phyloP scores from a whole-genome alignment of 2,113 vertebrate genomes.

The Tragelaphus buxtoni region DNA sequence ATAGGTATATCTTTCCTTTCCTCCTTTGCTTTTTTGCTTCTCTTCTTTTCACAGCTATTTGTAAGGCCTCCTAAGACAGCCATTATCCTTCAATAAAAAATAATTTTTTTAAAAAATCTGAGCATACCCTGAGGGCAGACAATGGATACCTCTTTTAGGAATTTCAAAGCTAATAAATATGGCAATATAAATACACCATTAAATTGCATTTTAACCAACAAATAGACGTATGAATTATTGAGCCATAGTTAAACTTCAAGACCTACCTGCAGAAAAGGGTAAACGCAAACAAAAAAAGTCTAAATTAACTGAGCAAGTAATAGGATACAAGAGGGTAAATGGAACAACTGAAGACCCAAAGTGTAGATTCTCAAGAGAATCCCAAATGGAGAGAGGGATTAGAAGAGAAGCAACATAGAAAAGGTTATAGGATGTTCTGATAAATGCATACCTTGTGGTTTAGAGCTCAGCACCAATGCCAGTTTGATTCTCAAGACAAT shows the following conservation, averaged over 20 bases:
- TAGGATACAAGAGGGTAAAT: constrained; percentile 19
- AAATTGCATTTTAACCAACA: constrained; percentile 60
- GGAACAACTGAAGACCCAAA: neutral
- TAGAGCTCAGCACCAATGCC: neutral
- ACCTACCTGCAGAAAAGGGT: constrained; percentile 28
- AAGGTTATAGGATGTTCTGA: neutral
- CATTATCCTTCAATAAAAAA: neutral
- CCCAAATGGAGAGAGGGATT: neutral
- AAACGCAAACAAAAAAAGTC: constrained; percentile 33
- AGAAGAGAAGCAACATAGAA: neutral
- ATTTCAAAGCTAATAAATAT: constrained; percentile 72
- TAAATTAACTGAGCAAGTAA: constrained; percentile 56
- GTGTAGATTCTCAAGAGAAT: neutral
- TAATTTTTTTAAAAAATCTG: constrained; percentile 8
- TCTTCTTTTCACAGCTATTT: neutral
- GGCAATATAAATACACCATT: constrained; percentile 48
- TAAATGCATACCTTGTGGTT: neutral
- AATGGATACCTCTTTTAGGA: constrained; percentile 57
- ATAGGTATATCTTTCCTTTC: neutral
- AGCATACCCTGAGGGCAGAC: constrained; percentile 50
- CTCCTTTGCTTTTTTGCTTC: neutral
- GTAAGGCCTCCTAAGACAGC: neutral
- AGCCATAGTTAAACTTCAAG: constrained; percentile 40
- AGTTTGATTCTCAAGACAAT: constrained; percentile 16
- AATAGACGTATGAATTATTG: constrained; percentile 57